These are phyloP conservation scores for Haliclona indistincta DNA, from an alignment of 37 sponge, comb jelly and placozoan species.

Conservation along the genomic window DNA sequence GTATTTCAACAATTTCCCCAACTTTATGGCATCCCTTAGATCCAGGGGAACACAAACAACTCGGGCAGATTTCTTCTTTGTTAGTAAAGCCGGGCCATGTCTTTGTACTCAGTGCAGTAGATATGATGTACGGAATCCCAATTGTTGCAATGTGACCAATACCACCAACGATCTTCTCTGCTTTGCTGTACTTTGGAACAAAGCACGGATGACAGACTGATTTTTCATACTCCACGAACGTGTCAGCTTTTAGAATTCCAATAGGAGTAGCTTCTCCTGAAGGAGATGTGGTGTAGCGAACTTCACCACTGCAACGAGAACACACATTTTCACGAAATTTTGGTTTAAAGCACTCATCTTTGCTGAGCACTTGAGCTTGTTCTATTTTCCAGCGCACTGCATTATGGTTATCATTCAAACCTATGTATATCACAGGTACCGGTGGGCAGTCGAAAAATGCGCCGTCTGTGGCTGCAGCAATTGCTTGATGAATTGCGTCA, in stretches of 20 bases:
- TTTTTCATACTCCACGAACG: background rate
- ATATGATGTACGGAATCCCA: no score
- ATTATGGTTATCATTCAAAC: background rate
- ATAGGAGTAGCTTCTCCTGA: background rate
- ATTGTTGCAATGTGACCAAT: no score
- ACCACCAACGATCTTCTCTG: conserved; percentile 1
- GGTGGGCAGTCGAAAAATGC: background rate
- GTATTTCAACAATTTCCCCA: no score
- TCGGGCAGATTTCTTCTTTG: no score
- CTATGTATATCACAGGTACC: background rate
- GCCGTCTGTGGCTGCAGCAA: background rate
- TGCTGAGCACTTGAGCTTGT: background rate
- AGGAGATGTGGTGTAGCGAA: conserved; percentile 4
- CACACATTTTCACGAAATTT: conserved; percentile 1
- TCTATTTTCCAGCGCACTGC: background rate
- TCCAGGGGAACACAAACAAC: no score
- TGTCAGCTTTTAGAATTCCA: conserved; percentile 1
- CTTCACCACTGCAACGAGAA: background rate
- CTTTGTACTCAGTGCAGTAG: no score
- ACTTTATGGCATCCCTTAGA: no score
- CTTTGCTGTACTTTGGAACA: background rate
- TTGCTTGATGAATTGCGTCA: background rate
- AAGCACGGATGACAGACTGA: background rate
- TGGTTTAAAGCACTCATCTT: background rate
- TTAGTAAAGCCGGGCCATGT: no score